Base-by-base conservation (phyloP, 1,140 invertebrate genomes). In the Aphis craccivora region DNA sequence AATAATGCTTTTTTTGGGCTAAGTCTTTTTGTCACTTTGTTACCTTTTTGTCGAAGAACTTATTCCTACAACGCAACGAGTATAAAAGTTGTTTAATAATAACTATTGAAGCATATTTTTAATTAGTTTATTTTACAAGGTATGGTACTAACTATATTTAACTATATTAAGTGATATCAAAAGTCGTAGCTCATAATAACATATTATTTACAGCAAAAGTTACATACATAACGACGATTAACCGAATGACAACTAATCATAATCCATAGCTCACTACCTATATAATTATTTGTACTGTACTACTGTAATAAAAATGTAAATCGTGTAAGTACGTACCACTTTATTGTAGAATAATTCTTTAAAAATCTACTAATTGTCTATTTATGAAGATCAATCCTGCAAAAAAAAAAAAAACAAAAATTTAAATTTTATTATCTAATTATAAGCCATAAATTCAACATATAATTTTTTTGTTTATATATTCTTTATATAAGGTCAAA, bases 381-480 rank as follows among this genome's bases (percentile, higher is more conserved):
- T 84, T 84, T 25, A 84, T 23, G 11, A 40, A 76, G 23, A 30
- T 86, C 43, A 45, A 86, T 86, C 25, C 84, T 86, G 84, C n/a
- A 86, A 84, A 40, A 86, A 86, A 25, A 86, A 23, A 45, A 86
- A 86, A 84, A 86, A 86, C 43, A 86, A 23, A 45, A 86, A 45
- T 86, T 14, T 30, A 18, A 86, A 86, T 86, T 14, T 6, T 20
- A 76, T 76, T 5, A 76, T 76, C 30, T n/a, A 76, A 1, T 30
- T 67, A 0, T 60, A 76, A n/a, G 14, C 30, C 60, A 67, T 67
- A 30, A 9, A 67, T n/a, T 60, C 25, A 60, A 60, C 3, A 11
- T 30, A 30, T 60, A 25, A 9, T n/a, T 67, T 67, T 67, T 67
- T 48, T 67, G 30, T 67, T 67, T 6, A n/a, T 67, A 3, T 4